Base-by-base conservation (phyloP, 2,888 invertebrate species). In the Cyrtodaria siliqua region DNA sequence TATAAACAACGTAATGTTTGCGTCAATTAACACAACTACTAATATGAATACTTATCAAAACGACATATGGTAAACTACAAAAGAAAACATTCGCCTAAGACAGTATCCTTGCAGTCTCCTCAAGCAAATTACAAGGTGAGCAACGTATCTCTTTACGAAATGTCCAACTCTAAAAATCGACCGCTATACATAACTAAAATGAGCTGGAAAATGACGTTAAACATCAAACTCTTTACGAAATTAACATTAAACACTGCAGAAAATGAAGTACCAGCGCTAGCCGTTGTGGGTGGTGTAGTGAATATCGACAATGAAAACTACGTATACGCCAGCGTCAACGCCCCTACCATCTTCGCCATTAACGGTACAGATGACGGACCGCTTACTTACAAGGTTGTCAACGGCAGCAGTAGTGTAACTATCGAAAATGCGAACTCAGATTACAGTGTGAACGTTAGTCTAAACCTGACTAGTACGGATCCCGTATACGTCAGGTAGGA, bases 401-500 rank as follows among this genome's bases (percentile, higher is more conserved):
- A 64, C 38, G 64, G 63, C 8, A 68, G 64, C 14, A 44, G 66
- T 1, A 68, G 50, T 20, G 72, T 68, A 9, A 56, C 61, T 27
- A 16, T 72, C 6, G 61, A 68, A 1, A 29, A 53, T 9, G 42
- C 26, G 18, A 24, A 23, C 16, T 44, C 57, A 38, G 60, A 63
- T 23, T 57, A 60, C 29, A 63, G 60, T 27, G 68, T 68, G 1
- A 50, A 78, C 23, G 69, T 78, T 20, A 69, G 27, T 20, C n/a
- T 72, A 9, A 49, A 47, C 2, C 24, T 73, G 23, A 55, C 47
- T n/a, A 42, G 64, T 44, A 44, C 60, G 2, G 42, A 59, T 40
- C 72, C 78, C 8, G 61, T 63, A 44, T 26, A 14, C 26, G 24
- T 78, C 0, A 69, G 72, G 78, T 78, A 50, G 24, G 44, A 6